phyloP scores from a whole-genome alignment of 2,888 invertebrate species.

The Glyphotaelius pellucidus region DNA sequence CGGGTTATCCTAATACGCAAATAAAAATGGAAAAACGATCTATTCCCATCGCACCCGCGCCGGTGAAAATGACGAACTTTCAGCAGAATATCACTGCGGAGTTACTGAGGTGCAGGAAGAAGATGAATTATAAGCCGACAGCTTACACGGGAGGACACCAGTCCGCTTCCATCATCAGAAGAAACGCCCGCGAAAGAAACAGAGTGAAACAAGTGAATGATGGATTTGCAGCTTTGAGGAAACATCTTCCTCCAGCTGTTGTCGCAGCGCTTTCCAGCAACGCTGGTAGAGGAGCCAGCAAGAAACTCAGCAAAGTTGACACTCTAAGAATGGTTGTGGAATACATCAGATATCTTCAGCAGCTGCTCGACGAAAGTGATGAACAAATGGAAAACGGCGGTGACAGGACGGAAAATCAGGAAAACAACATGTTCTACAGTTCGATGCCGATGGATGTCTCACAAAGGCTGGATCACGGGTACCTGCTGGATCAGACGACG shows the following conservation, averaged over 20 bases:
- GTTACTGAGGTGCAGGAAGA: conserved; percentile 82
- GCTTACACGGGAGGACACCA: conserved; percentile 82
- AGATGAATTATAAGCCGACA: conserved; percentile 84
- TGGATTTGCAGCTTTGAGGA: conserved; percentile 92
- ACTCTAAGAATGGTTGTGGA: conserved; percentile 93
- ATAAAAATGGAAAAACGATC: conserved; percentile 76
- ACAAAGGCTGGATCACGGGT: conserved; percentile 74
- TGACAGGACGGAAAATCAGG: conserved; percentile 74
- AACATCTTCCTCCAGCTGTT: conserved; percentile 90
- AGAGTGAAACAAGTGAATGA: conserved; percentile 97
- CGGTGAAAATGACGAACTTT: conserved; percentile 74
- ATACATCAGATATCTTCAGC: conserved; percentile 91
- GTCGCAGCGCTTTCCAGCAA: conserved; percentile 83
- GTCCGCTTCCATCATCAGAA: conserved; percentile 90
- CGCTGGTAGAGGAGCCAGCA: conserved; percentile 86
- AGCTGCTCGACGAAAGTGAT: conserved; percentile 86
- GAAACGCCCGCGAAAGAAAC: conserved; percentile 96
- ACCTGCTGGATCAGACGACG: conserved; percentile 75
- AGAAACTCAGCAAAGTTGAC: conserved; percentile 93
- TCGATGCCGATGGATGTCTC: conserved; percentile 71
- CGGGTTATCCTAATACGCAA: conserved; percentile 73
- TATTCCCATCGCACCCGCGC: conserved; percentile 79
- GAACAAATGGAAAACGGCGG: conserved; percentile 76
- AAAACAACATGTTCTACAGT: conserved; percentile 70
- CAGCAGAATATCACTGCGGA: conserved; percentile 75